These are phyloP conservation scores for Fulmarus glacialis DNA, from an alignment of 2,113 vertebrate species.

Conservation along the genomic window DNA sequence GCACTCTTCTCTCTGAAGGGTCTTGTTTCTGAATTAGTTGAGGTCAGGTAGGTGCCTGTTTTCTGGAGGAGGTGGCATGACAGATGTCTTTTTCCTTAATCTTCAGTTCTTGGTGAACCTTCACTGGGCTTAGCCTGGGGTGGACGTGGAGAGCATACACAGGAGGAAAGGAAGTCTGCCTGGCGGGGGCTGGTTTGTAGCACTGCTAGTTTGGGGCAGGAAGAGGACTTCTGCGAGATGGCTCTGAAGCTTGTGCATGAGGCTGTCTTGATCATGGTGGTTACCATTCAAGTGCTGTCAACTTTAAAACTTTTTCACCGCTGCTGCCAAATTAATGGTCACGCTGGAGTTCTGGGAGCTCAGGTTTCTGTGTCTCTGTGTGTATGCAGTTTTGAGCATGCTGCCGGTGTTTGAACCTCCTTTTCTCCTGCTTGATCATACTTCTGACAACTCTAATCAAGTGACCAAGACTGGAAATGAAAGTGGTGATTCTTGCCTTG, in stretches of 20 bases:
- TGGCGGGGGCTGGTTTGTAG: not conserved
- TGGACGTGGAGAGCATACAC: rapidly evolving
- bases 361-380: not conserved
- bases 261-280: not conserved
- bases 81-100: not conserved
- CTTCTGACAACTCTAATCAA: not conserved
- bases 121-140: not conserved
- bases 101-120: not conserved
- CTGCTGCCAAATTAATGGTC: not conserved
- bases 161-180: not conserved
- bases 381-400: rapidly evolving
- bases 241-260: not conserved
- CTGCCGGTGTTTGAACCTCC: not conserved
- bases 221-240: not conserved
- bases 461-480: not conserved
- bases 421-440: not conserved
- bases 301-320: not conserved
- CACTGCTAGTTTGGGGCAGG: not conserved
- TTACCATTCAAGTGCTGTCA: not conserved
- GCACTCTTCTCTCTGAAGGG: not conserved
- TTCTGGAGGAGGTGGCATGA: not conserved
- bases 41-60: not conserved
- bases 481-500: not conserved
- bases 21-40: not conserved
- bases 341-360: not conserved